These are phyloP conservation scores for Wiebesia pumilae DNA, from an alignment of 1,140 invertebrate genomes.

Conservation along the genomic window DNA sequence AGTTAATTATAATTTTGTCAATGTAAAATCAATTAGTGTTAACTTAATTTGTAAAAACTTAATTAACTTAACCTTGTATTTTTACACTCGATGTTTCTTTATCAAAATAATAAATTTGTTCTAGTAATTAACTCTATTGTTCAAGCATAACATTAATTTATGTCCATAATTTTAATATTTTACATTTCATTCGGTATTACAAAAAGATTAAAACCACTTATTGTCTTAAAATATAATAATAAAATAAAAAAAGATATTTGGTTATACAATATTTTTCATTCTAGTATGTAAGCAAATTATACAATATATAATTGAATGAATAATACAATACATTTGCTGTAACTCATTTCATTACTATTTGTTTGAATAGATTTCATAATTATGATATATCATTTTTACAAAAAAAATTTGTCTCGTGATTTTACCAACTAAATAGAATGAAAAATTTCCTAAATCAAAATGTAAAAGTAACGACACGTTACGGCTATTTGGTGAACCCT, in stretches of 20 bases:
- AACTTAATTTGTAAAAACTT: too few relatives aligned
- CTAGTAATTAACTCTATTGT: conserved; percentile 4
- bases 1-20: conserved; percentile 10
- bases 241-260: not conserved
- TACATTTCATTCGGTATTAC: not conserved
- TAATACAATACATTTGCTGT: not conserved
- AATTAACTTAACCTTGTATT: conserved; percentile 1
- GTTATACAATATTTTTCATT: too few relatives aligned
- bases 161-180: not conserved
- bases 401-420: not conserved
- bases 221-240: not conserved
- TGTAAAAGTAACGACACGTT: conserved; percentile 38
- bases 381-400: too few relatives aligned
- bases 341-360: too few relatives aligned
- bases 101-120: not conserved
- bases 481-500: conserved; percentile 27
- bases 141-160: not conserved
- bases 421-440: not conserved
- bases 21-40: conserved; percentile 4
- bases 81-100: conserved; percentile 1
- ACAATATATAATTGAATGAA: not conserved
- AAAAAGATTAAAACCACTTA: not conserved
- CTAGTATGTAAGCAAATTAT: not conserved
- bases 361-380: too few relatives aligned
- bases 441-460: not conserved